These are phyloP conservation scores for Halichoeres trimaculatus DNA, from an alignment of 2,113 vertebrate species.

Conservation along the genomic window DNA sequence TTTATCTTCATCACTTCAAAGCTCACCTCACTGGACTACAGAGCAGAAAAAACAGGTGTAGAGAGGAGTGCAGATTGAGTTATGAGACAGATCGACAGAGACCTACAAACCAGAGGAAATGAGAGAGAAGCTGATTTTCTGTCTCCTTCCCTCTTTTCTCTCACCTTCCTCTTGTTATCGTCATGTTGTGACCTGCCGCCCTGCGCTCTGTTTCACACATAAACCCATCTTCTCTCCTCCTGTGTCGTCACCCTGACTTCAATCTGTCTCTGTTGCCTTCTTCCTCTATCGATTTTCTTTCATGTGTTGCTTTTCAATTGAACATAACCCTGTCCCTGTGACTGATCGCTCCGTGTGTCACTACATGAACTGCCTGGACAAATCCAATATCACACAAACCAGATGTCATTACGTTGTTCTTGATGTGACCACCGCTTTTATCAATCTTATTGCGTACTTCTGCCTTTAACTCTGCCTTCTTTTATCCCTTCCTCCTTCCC, in stretches of 20 bases:
- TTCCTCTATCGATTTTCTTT: conserved; percentile 18
- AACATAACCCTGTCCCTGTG: conserved; percentile 1
- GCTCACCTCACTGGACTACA: neutral
- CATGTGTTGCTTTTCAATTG: conserved; percentile 9
- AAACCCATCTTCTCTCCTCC: conserved; percentile 3
- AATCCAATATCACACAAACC: neutral
- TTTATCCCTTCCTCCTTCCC: neutral
- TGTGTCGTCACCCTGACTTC: neutral
- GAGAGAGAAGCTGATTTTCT: conserved; percentile 12
- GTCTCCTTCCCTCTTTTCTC: neutral
- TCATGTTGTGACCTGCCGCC: neutral
- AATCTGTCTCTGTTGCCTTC: conserved; percentile 1
- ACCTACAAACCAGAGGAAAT: neutral
- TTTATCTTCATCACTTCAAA: neutral
- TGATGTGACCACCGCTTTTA: neutral
- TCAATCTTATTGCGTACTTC: neutral
- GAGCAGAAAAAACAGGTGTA: too few relatives aligned
- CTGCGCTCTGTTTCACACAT: conserved; percentile 4
- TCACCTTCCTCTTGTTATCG: conserved; percentile 9
- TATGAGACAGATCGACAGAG: conserved; percentile 7
- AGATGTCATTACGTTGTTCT: conserved; percentile 3
- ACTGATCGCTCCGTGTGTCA: neutral
- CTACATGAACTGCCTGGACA: neutral
- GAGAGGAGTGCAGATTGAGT: neutral
- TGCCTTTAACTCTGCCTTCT: neutral